Percentiles rank a stretch among this genome's conserved stretches.
Evolutionary conservation across 2,797 vertebrate genomes (phyloP).

Genomic region (Martes flavigula): DNA sequence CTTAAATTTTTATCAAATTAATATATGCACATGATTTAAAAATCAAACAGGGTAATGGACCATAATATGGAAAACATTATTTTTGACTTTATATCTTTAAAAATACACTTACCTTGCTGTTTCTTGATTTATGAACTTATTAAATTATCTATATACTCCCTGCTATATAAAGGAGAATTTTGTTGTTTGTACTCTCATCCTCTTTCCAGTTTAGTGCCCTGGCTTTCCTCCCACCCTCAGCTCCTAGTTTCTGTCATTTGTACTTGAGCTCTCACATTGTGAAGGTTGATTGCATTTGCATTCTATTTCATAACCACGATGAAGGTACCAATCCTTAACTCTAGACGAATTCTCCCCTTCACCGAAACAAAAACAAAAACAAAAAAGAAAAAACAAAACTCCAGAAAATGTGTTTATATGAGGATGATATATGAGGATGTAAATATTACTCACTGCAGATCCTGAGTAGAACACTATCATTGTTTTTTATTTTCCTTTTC

Average conservation of each 20-base stretch:
- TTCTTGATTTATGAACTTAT: slow-evolving; percentile 50
- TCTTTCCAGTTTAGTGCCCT: neutral
- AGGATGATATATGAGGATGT: neutral
- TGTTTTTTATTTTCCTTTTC: neutral
- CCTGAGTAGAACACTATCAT: neutral
- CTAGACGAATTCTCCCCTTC: neutral
- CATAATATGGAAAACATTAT: neutral
- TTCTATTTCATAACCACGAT: neutral
- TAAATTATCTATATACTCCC: neutral
- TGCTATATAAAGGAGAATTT: neutral
- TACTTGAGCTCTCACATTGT: neutral
- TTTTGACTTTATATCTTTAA: neutral
- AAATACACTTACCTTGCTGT: neutral
- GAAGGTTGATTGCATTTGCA: slow-evolving; percentile 23
- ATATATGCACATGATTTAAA: neutral
- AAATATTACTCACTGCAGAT: neutral
- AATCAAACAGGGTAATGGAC: neutral
- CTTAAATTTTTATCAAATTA: slow-evolving; percentile 2
- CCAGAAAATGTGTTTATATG: neutral
- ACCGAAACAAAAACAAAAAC: neutral
- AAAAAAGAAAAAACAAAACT: neutral
- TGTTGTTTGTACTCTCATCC: neutral
- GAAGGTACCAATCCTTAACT: neutral
- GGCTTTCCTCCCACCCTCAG: neutral
- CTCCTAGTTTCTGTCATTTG: neutral